Percentiles rank a stretch among this genome's conserved stretches.
These are phyloP conservation scores for Gila orcuttii DNA, from an alignment of 2,113 vertebrate genomes.

Conservation along the genomic window DNA sequence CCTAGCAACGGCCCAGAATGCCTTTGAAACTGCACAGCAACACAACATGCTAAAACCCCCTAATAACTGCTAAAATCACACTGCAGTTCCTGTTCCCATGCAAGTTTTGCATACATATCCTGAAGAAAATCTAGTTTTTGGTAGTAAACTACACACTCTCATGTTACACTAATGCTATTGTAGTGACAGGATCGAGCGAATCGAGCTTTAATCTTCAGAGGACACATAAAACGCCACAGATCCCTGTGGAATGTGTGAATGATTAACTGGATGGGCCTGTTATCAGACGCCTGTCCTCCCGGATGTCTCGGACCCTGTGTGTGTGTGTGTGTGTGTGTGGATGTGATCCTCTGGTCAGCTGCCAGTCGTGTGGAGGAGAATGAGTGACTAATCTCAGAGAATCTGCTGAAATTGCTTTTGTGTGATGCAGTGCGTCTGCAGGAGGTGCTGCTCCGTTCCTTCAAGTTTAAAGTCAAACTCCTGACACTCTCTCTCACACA, in stretches of 20 bases:
- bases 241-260: conserved; percentile 50
- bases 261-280: conserved; percentile 39
- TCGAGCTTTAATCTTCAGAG: conserved; percentile 23
- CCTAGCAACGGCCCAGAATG: too few relatives aligned
- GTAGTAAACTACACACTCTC: neutral
- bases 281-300: conserved; percentile 48
- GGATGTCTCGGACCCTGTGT: neutral
- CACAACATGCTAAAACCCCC: too few relatives aligned
- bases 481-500: conserved; percentile 26
- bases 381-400: neutral
- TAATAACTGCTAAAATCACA: too few relatives aligned
- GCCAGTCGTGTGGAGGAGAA: conserved; percentile 51
- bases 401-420: conserved; percentile 23
- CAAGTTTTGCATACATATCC: too few relatives aligned
- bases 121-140: neutral
- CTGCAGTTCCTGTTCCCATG: too few relatives aligned
- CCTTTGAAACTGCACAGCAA: too few relatives aligned
- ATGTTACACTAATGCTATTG: neutral
- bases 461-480: conserved; percentile 29
- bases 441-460: conserved; percentile 41
- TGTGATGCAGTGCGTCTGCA: conserved; percentile 46
- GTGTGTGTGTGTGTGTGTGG: neutral
- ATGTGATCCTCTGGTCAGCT: conserved; percentile 28
- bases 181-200: neutral
- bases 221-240: conserved; percentile 35